Conservation (phyloP, 2,888 invertebrate species). For the Hypomecis punctinalis region DNA sequence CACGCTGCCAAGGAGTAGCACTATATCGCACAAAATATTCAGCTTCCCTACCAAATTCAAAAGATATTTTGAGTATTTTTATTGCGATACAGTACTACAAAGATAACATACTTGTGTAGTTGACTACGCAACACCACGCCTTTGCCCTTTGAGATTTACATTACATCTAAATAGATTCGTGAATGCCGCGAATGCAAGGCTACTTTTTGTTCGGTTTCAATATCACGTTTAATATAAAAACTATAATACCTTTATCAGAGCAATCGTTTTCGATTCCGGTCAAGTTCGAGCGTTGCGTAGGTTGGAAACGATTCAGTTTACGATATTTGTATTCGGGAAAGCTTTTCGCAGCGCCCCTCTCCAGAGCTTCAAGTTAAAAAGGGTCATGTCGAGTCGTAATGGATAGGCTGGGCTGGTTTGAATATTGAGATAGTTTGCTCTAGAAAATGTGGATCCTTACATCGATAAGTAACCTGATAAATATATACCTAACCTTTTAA, state of each 20-base stretch:
- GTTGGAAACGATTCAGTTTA: constrained; percentile 19
- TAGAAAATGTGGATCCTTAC: not conserved
- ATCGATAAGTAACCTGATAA: not conserved
- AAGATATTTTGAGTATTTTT: constrained; percentile 1
- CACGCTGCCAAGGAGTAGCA: constrained; percentile 27
- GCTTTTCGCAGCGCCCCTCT: constrained; percentile 20
- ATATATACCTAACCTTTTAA: too few relatives aligned
- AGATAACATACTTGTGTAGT: constrained; percentile 22
- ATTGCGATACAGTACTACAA: constrained; percentile 35
- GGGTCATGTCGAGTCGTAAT: constrained; percentile 29
- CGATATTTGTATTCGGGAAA: constrained; percentile 30
- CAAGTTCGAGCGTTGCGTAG: constrained; percentile 22
- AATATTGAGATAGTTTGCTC: constrained; percentile 24
- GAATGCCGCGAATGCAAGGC: constrained; percentile 59
- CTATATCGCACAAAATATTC: constrained; percentile 21
- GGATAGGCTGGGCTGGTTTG: constrained; percentile 23
- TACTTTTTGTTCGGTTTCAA: constrained; percentile 51
- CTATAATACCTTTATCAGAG: constrained; percentile 27
- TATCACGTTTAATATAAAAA: constrained; percentile 40
- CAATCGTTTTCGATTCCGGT: constrained; percentile 30
- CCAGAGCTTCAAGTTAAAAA: constrained; percentile 24
- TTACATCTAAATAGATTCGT: constrained; percentile 72
- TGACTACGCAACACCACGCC: constrained; percentile 69
- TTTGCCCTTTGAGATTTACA: constrained; percentile 78
- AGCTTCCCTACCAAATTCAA: not conserved